A percentile compares a stretch with the other conserved stretches of the same genome.
phyloP scores from a whole-genome alignment of 2,797 vertebrate species.

The Argentina silus region DNA sequence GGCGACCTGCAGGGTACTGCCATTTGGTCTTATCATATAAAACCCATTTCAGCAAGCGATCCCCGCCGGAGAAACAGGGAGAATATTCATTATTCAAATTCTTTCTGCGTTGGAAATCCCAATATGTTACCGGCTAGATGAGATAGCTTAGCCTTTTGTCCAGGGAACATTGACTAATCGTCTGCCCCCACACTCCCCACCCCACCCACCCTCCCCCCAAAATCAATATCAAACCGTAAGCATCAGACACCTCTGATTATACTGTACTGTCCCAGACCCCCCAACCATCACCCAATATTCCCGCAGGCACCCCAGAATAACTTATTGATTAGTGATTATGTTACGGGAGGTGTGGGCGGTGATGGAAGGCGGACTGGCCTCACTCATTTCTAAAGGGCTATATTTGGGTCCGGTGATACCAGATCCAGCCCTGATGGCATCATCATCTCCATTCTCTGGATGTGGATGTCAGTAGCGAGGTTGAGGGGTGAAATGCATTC shows the following conservation, averaged over 20 bases:
- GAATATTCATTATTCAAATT: slow-evolving; percentile 83
- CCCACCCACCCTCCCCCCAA: slow-evolving; percentile 54
- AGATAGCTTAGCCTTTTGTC: slow-evolving; percentile 80
- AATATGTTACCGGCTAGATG: slow-evolving; percentile 77
- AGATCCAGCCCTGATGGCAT: slow-evolving; percentile 66
- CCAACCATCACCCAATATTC: slow-evolving; percentile 69
- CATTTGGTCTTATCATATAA: slow-evolving; percentile 70
- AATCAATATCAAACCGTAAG: slow-evolving; percentile 79
- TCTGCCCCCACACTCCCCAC: slow-evolving; percentile 45
- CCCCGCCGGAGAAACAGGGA: slow-evolving; percentile 17
- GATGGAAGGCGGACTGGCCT: slow-evolving; percentile 70
- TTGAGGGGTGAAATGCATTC: slow-evolving; percentile 10
- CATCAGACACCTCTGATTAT: slow-evolving; percentile 76
- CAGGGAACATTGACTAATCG: slow-evolving; percentile 79
- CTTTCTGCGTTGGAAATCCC: slow-evolving; percentile 74
- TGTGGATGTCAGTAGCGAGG: slow-evolving; percentile 28
- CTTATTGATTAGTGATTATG: slow-evolving; percentile 69
- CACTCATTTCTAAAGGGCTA: slow-evolving; percentile 71
- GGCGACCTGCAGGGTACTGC: slow-evolving; percentile 67
- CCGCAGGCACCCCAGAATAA: slow-evolving; percentile 65
- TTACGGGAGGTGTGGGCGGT: slow-evolving; percentile 3
- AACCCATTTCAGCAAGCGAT: slow-evolving; percentile 68
- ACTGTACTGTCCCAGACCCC: slow-evolving; percentile 74
- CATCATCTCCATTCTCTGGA: slow-evolving; percentile 52
- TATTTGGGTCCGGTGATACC: slow-evolving; percentile 71